Conservation (phyloP, 2,888 invertebrate species). For the Leptinotarsa tumamoca region DNA sequence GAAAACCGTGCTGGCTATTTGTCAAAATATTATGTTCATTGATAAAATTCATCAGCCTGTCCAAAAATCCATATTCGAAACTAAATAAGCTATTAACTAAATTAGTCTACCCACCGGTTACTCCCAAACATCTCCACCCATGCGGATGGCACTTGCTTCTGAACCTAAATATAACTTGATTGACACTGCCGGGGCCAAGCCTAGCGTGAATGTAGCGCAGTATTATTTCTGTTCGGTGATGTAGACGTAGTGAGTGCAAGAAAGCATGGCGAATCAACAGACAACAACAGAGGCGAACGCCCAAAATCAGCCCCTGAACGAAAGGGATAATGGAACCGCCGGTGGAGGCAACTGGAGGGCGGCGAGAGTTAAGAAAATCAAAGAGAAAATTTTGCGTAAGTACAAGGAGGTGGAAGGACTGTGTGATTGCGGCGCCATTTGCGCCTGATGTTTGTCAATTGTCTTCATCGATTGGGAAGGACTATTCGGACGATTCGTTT, state of each 20-base stretch:
- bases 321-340: constrained; percentile 11
- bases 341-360: constrained; percentile 15
- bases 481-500: too few relatives aligned
- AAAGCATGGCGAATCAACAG: constrained; percentile 39
- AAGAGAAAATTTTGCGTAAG: constrained; percentile 53
- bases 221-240: constrained; percentile 23
- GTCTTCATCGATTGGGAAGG: too few relatives aligned
- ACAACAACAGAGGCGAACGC: constrained; percentile 26
- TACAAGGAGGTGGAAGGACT: constrained; percentile 17
- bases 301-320: constrained; percentile 34
- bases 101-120: background rate
- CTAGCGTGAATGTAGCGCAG: constrained; percentile 28
- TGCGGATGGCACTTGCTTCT: constrained; percentile 14
- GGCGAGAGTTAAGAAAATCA: constrained; percentile 45
- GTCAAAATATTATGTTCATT: too few relatives aligned
- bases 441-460: too few relatives aligned
- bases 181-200: constrained; percentile 29
- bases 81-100: background rate
- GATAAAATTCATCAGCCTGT: too few relatives aligned
- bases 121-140: background rate
- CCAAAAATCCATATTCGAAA: too few relatives aligned
- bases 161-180: constrained; percentile 33
- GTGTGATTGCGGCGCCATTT: too few relatives aligned
- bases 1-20: too few relatives aligned
- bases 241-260: constrained; percentile 30